Evolutionary conservation across 2,888 invertebrate species (phyloP), one percentile per base, ranked within the genome.

Genomic region (Cistogaster globosa): DNA sequence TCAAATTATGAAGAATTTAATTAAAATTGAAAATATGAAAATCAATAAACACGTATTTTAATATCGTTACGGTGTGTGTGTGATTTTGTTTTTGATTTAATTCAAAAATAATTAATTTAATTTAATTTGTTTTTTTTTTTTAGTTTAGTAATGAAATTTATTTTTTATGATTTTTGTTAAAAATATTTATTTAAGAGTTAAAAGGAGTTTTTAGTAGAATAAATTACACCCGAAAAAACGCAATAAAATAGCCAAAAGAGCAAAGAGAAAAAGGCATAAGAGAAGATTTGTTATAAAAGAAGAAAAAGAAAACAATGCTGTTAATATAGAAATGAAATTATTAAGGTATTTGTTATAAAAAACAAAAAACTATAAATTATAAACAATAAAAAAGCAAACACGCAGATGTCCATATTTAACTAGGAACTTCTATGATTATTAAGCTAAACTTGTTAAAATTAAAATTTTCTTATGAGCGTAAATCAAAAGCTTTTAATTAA

Each of bases 21-120:
- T 58, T 63, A 65, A 53, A 42, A 72, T 80, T 67, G 26, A 58
- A 62, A 68, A 74, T 72, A 80, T 80, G 42, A 76, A 76, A 80
- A 76, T 76, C 69, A 75, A 53, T 63, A 75, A 63, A 80, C 68
- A 58, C 57, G 55, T 55, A 63, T 20, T 67, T 60, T 12, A 12
- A 22, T 53, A 6, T 38, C 58, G 58, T 57, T 16, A 16, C 4
- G 16, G 20, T 55, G 16, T 26, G 8, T 7, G 20, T 55, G 16
- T 26, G 8, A 3, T n/a, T 57, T 72, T 14, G 42, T 57, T 60
- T 18, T 18, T 16, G 22, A 1, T 60, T 32, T 5, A 18, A 38
- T 38, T 60, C 48, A 72, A 60, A 32, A 26, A 69, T 32, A 72
- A 60, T 45, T 38, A 57, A 74, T 62, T 74, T 76, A 45, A 77